phyloP scores from a whole-genome alignment of 2,797 vertebrate genomes.

The Lemur catta region DNA sequence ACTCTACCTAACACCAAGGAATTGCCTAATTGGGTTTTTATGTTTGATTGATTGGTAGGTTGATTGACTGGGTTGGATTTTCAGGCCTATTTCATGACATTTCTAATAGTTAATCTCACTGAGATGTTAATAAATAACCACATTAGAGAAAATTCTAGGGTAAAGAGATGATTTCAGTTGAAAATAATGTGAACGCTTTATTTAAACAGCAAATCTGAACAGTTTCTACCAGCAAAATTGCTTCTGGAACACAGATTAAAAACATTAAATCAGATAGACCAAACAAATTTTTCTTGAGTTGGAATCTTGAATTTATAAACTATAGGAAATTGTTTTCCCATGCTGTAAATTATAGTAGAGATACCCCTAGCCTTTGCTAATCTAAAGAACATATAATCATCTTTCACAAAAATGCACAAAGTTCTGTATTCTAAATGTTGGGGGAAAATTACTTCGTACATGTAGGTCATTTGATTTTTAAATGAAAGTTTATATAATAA shows the following conservation, averaged over 20 bases:
- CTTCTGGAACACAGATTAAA: conserved; percentile 7
- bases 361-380: neutral
- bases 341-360: conserved; percentile 9
- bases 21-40: conserved; percentile 59
- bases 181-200: conserved; percentile 38
- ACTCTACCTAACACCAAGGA: conserved; percentile 32
- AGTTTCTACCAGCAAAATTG: conserved; percentile 28
- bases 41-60: conserved; percentile 48
- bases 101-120: conserved; percentile 50
- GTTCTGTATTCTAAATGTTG: neutral
- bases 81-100: conserved; percentile 35
- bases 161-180: conserved; percentile 31
- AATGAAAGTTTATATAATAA: conserved; percentile 41
- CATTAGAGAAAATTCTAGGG: conserved; percentile 41
- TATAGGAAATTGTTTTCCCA: neutral
- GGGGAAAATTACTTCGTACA: neutral
- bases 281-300: conserved; percentile 41
- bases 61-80: conserved; percentile 36
- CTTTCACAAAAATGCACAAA: conserved; percentile 27
- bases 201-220: conserved; percentile 16
- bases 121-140: conserved; percentile 39
- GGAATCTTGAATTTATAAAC: conserved; percentile 52
- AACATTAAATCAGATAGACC: conserved; percentile 28
- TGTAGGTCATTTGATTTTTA: conserved; percentile 35
- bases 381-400: neutral